Percentiles rank a stretch among this genome's conserved stretches.
phyloP scores from a whole-genome alignment of 2,797 vertebrate species.

The Bovichtus variegatus region DNA sequence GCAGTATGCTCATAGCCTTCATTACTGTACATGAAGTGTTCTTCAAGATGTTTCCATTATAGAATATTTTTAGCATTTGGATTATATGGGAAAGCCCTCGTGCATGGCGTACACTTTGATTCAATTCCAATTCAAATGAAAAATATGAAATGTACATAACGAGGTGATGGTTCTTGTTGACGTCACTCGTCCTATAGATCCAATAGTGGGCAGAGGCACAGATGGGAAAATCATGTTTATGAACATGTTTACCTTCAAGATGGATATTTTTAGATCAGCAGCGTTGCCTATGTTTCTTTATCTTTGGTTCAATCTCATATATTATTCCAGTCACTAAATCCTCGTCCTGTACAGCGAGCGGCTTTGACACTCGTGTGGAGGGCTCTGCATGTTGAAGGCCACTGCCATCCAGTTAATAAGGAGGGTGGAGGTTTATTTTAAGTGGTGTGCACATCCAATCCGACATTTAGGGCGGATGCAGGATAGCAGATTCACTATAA shows the following conservation, averaged over 20 bases:
- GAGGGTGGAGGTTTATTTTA: background rate
- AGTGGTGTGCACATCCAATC: background rate
- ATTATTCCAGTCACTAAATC: constrained; percentile 1
- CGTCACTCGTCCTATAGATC: background rate
- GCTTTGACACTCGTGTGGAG: background rate
- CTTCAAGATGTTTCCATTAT: background rate
- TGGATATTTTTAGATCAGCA: background rate
- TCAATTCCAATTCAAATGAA: background rate
- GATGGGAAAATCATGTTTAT: constrained; percentile 4
- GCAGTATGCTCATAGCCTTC: background rate
- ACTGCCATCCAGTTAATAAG: background rate
- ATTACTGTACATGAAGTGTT: background rate
- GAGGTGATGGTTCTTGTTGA: background rate
- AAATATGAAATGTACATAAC: background rate
- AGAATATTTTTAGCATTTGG: no score
- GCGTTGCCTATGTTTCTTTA: constrained; percentile 2
- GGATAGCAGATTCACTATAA: background rate
- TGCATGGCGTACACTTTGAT: background rate
- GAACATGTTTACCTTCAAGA: background rate
- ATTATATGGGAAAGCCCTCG: background rate
- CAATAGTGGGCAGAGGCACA: background rate
- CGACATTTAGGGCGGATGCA: background rate
- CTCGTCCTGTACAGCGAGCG: background rate
- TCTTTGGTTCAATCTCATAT: background rate
- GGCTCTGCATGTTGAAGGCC: background rate